These are phyloP conservation scores for Amphimallon solstitiale DNA, from an alignment of 2,888 invertebrate genomes.

Conservation along the genomic window DNA sequence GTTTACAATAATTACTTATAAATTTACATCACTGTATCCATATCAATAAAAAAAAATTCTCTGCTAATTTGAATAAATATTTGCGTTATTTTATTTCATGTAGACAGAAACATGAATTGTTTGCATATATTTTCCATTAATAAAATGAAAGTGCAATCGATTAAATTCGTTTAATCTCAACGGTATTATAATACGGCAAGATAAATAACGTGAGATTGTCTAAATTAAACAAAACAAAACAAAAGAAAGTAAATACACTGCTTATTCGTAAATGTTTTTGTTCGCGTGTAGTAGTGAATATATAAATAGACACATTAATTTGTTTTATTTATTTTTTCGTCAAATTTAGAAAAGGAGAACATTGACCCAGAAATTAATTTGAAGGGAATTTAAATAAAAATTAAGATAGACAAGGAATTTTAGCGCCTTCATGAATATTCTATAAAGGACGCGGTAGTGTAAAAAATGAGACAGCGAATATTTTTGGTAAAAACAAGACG, in stretches of 20 bases:
- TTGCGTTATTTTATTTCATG: constrained; percentile 7
- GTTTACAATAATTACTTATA: background rate
- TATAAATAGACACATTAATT: constrained; percentile 6
- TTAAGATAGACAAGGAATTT: too few species aligned
- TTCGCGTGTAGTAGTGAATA: background rate
- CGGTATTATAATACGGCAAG: background rate
- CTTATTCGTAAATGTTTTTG: constrained; percentile 22
- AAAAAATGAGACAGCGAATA: too few species aligned
- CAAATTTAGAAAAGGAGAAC: too few species aligned
- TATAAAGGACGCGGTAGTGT: too few species aligned
- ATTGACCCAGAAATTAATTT: too few species aligned
- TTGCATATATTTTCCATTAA: constrained; percentile 25
- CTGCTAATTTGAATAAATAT: constrained; percentile 27
- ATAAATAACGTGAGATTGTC: constrained; percentile 22
- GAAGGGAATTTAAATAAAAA: too few species aligned
- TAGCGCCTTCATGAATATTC: too few species aligned
- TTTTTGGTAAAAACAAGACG: too few species aligned
- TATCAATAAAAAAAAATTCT: background rate
- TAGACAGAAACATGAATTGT: constrained; percentile 15
- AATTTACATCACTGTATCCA: background rate
- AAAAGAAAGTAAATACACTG: constrained; percentile 15
- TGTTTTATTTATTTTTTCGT: too few species aligned
- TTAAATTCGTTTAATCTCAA: constrained; percentile 9
- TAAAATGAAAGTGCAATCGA: constrained; percentile 5
- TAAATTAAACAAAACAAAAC: background rate